phyloP scores from a whole-genome alignment of 2,797 vertebrate genomes.

The Typhlichthys subterraneus region DNA sequence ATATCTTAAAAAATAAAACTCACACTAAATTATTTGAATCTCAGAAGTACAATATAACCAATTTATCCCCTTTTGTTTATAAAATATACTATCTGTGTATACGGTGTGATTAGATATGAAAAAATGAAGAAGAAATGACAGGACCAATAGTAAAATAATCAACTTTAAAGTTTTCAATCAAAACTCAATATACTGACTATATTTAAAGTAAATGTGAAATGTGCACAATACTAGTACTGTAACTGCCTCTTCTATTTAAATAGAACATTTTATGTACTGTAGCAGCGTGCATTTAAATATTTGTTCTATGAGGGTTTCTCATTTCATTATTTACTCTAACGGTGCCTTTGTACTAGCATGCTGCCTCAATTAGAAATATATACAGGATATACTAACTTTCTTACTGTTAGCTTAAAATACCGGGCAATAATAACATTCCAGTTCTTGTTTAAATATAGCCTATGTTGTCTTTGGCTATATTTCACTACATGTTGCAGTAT shows the following conservation, averaged over 20 bases:
- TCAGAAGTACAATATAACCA: conserved; percentile 6
- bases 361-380: neutral
- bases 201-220: neutral
- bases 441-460: neutral
- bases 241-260: conserved; percentile 20
- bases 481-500: too few species aligned
- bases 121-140: conserved; percentile 13
- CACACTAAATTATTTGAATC: conserved; percentile 40
- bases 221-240: neutral
- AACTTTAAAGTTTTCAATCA: conserved; percentile 12
- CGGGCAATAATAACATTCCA: neutral
- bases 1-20: conserved; percentile 57
- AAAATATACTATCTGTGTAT: conserved; percentile 50
- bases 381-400: neutral
- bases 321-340: conserved; percentile 21
- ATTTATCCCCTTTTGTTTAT: conserved; percentile 41
- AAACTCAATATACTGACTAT: conserved; percentile 21
- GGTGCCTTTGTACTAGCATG: conserved; percentile 8
- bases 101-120: conserved; percentile 12
- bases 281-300: conserved; percentile 41
- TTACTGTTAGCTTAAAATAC: conserved; percentile 8
- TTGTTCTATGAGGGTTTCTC: conserved; percentile 9
- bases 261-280: conserved; percentile 21
- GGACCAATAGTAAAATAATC: neutral
- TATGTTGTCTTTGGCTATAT: too few species aligned